These are phyloP conservation scores for Polypedilum vanderplanki DNA, from an alignment of 1,140 invertebrate species.

Conservation along the genomic window DNA sequence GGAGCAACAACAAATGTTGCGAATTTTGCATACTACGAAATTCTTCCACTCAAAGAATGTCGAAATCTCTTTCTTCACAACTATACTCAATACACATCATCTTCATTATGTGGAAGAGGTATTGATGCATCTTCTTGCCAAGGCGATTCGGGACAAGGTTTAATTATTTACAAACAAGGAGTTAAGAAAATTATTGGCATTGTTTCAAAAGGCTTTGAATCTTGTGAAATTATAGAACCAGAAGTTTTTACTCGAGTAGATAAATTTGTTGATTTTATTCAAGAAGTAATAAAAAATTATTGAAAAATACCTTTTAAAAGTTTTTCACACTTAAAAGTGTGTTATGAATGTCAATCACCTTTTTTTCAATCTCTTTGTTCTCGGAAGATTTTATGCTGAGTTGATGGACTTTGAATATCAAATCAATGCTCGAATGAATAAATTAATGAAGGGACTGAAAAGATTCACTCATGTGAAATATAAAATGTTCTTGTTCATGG, in stretches of 20 bases:
- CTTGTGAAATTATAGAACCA: not conserved
- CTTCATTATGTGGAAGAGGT: not conserved
- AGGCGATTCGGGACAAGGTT: not conserved
- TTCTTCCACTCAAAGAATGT: not conserved
- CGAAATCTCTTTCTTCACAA: not conserved
- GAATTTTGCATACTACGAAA: not conserved
- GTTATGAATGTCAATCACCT: no score
- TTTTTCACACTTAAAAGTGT: no score
- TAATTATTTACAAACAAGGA: not conserved
- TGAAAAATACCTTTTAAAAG: not conserved
- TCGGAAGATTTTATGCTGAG: no score
- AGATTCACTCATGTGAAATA: no score
- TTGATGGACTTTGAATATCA: no score
- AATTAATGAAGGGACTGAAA: no score
- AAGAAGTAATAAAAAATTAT: not conserved
- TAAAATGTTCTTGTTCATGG: no score
- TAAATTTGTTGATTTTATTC: slow-evolving; percentile 2
- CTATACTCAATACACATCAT: not conserved
- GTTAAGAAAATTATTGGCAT: slow-evolving; percentile 1
- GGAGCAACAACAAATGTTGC: not conserved
- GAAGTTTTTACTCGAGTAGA: not conserved
- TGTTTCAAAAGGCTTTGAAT: not conserved
- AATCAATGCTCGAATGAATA: no score
- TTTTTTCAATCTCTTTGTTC: no score
- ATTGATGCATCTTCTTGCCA: not conserved